A percentile compares a stretch with the other conserved stretches of the same genome.
Evolutionary conservation across 2,888 invertebrate species (phyloP).

Genomic region (Orchesellides sinensis): DNA sequence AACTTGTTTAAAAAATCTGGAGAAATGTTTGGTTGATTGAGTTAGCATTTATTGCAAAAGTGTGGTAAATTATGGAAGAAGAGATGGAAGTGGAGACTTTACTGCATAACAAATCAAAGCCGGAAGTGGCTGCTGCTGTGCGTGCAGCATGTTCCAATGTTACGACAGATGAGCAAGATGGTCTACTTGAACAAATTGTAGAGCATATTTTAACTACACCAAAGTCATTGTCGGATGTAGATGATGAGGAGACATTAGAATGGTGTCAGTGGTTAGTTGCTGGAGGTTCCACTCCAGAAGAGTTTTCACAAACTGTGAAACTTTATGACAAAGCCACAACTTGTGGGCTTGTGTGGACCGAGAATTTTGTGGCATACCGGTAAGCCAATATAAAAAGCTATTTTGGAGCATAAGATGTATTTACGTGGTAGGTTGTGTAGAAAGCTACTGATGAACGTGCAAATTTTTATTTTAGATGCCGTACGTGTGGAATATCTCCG

Average conservation of each 20-base stretch:
- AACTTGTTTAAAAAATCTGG: no score
- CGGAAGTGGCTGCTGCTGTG: slow-evolving; percentile 64
- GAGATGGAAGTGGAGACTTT: slow-evolving; percentile 60
- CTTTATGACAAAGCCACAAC: slow-evolving; percentile 96
- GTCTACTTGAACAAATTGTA: slow-evolving; percentile 87
- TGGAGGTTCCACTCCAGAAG: slow-evolving; percentile 94
- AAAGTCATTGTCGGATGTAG: slow-evolving; percentile 86
- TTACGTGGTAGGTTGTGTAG: background rate
- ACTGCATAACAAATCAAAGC: slow-evolving; percentile 57
- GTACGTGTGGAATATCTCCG: slow-evolving; percentile 78
- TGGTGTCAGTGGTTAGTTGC: slow-evolving; percentile 95
- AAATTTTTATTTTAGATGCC: slow-evolving; percentile 76
- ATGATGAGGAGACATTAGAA: slow-evolving; percentile 94
- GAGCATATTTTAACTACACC: slow-evolving; percentile 85
- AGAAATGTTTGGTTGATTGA: no score
- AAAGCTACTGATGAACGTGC: background rate
- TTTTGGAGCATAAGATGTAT: background rate
- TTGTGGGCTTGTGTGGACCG: slow-evolving; percentile 99
- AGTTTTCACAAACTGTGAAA: slow-evolving; percentile 92
- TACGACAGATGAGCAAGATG: slow-evolving; percentile 11
- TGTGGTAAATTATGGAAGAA: no score
- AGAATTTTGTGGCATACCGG: slow-evolving; percentile 82
- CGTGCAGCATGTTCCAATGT: slow-evolving; percentile 54
- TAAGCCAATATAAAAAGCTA: slow-evolving; percentile 6
- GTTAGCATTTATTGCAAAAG: no score